Evolutionary conservation across 2,113 vertebrate genomes (phyloP), one percentile per base, ranked within the genome.

Genomic region (Podocnemis expansa): DNA sequence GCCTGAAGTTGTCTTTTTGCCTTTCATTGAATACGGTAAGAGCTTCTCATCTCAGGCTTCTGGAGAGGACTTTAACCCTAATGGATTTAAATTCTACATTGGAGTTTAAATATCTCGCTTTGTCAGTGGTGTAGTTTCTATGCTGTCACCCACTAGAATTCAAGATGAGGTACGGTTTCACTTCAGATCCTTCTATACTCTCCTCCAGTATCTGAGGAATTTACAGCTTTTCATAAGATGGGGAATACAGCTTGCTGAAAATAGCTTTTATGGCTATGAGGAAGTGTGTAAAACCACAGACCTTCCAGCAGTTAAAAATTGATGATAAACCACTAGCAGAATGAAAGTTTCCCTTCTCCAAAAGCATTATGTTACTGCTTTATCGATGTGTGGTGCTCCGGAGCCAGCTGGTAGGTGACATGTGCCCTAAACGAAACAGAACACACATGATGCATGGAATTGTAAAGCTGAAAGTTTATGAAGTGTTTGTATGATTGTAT

Each of bases 221-320:
- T 87, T 45, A 58, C 38, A 22, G 21, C 41, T 67, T 76, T 43
- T 94, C 3, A 56, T 1, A 52, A 38, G 2, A 43, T 67, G 45
- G 29, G 83, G 49, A 82, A 1, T 12, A 41, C 49, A 10, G 56
- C 75, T 91, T 93, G 58, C 31, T 78, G 87, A 41, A 86, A 96
- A 79, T 87, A 93, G 25, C 88, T 83, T 43, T 94, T 90, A 60
- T 76, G 84, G 87, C 47, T 43, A 5, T 91, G 90, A 86, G 67
- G 95, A 95, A 96, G 63, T 90, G 31, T 1, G 1, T 29, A 87
- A 94, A 92, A 87, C 89, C 93, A 87, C 80, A 85, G 49, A 70
- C 88, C 80, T 94, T 55, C 78, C 52, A 78, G 85, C 87, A 70
- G 93, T 80, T 92, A 49, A 93, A 85, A 22, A 27, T 6, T 67